phyloP scores from a whole-genome alignment of 2,113 vertebrate species.

The Protobothrops mucrosquamatus region DNA sequence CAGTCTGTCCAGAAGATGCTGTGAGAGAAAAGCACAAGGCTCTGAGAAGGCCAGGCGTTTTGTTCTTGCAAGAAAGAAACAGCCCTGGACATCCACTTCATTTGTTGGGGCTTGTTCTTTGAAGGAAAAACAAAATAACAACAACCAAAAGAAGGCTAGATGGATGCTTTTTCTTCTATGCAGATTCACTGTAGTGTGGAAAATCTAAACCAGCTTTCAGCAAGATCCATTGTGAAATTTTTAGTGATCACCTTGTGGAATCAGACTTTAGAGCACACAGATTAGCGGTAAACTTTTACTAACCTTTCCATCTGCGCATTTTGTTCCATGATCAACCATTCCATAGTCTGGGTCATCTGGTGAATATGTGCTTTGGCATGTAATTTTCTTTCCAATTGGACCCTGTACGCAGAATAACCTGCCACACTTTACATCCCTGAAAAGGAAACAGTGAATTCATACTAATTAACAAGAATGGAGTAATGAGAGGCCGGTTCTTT shows the following conservation, averaged over 20 bases:
- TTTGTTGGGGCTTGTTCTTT: too few relatives aligned
- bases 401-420: conserved; percentile 79
- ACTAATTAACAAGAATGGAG: not conserved
- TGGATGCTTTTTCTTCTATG: not conserved
- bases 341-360: conserved; percentile 52
- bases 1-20: too few relatives aligned
- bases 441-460: conserved; percentile 8
- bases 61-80: too few relatives aligned
- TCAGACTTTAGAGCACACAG: not conserved
- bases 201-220: not conserved
- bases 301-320: not conserved
- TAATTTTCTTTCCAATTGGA: conserved; percentile 3
- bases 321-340: conserved; percentile 81
- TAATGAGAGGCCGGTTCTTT: too few relatives aligned
- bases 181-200: not conserved
- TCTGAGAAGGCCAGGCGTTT: too few relatives aligned
- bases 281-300: not conserved
- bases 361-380: conserved; percentile 32
- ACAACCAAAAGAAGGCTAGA: not conserved
- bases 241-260: too few relatives aligned
- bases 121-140: not conserved
- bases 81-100: too few relatives aligned
- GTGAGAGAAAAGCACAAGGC: too few relatives aligned
- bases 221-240: not conserved
- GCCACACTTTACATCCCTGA: conserved; percentile 81